Evolutionary conservation across 2,113 vertebrate species (phyloP).

Genomic region (Lasiurus borealis): DNA sequence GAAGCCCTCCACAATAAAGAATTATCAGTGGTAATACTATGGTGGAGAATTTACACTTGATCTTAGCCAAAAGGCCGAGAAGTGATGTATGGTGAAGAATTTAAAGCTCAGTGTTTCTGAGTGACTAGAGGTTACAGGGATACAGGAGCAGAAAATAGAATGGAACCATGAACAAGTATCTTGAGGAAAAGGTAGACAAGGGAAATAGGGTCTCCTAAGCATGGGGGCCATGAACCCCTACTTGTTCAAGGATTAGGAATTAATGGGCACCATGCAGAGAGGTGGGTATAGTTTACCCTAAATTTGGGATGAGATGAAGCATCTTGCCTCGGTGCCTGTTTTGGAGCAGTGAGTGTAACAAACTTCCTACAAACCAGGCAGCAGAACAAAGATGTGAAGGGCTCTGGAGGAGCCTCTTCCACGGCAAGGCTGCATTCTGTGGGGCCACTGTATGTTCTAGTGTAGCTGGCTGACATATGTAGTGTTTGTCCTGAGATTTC

Average conservation of each 20-base stretch:
- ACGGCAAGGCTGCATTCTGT: background rate
- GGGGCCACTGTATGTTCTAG: background rate
- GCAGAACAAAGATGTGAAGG: background rate
- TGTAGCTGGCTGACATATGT: background rate
- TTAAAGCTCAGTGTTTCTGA: background rate
- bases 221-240: background rate
- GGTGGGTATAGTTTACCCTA: background rate
- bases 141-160: background rate
- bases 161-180: background rate
- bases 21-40: background rate
- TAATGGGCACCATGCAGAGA: background rate
- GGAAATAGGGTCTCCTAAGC: background rate
- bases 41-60: too few relatives aligned
- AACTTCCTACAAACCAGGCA: background rate
- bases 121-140: background rate
- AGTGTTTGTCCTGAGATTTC: background rate
- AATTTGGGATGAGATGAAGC: slow-evolving; percentile 11
- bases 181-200: background rate
- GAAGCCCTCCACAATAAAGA: background rate
- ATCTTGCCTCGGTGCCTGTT: background rate
- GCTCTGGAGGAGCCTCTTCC: background rate
- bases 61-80: too few relatives aligned
- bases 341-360: background rate
- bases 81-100: too few relatives aligned
- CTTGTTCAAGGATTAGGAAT: background rate